Conservation (phyloP, 2,888 invertebrate genomes). For the Mechanitis messenoides region DNA sequence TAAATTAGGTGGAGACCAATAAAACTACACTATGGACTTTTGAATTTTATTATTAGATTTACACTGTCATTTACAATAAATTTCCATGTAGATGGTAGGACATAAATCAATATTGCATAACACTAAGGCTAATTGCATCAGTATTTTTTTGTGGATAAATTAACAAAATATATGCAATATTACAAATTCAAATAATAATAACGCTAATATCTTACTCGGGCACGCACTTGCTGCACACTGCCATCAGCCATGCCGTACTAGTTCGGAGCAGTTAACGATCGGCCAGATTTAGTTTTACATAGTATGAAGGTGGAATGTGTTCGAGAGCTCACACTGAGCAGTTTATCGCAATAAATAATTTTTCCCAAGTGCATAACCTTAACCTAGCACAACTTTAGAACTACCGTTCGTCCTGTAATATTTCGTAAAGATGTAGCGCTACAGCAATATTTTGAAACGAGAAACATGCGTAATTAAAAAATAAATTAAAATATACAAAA, state of each 20-base stretch:
- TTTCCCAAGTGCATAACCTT: constrained; percentile 62
- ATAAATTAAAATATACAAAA: constrained; percentile 78
- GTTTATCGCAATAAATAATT: constrained; percentile 49
- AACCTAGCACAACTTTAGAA: constrained; percentile 69
- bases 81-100: constrained; percentile 76
- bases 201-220: constrained; percentile 76
- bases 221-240: constrained; percentile 57
- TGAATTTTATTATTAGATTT: constrained; percentile 77
- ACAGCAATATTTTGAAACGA: constrained; percentile 54
- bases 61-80: constrained; percentile 78
- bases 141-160: constrained; percentile 74
- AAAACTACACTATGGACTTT: constrained; percentile 67
- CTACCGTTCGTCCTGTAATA: constrained; percentile 62
- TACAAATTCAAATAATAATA: constrained; percentile 74
- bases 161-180: constrained; percentile 76
- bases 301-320: constrained; percentile 63
- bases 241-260: constrained; percentile 39
- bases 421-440: constrained; percentile 68
- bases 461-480: constrained; percentile 73
- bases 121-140: constrained; percentile 77
- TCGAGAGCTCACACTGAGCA: constrained; percentile 38
- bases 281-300: constrained; percentile 41
- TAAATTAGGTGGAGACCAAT: constrained; percentile 31
- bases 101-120: constrained; percentile 77
- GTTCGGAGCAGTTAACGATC: constrained; percentile 40